Percentiles rank a stretch among this genome's conserved stretches.
phyloP scores from a whole-genome alignment of 2,113 vertebrate genomes.

The Neopipo cinnamomea region DNA sequence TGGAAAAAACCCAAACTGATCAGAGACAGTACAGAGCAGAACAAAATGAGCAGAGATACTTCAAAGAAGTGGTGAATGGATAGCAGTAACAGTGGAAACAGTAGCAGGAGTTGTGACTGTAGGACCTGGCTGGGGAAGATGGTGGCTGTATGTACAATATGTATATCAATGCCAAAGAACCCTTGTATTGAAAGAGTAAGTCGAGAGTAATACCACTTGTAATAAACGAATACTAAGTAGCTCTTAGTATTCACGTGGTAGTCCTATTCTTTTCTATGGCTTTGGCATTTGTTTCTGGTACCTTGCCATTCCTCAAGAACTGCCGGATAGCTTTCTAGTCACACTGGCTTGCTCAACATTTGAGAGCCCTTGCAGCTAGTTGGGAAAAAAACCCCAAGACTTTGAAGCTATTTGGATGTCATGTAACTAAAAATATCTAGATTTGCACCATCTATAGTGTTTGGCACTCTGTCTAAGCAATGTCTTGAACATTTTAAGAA shows the following conservation, averaged over 20 bases:
- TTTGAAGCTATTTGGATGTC: background rate
- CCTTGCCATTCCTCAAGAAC: background rate
- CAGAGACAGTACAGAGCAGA: background rate
- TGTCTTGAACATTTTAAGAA: background rate
- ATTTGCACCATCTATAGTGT: background rate
- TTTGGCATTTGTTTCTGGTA: background rate
- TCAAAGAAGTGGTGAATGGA: background rate
- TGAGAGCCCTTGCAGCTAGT: background rate
- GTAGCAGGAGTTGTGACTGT: background rate
- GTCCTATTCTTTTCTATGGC: background rate
- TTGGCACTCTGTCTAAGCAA: background rate
- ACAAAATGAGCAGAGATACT: background rate
- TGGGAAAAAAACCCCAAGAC: accelerated
- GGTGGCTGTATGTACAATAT: background rate
- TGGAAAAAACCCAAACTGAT: background rate
- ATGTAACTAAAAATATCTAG: background rate
- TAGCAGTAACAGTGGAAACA: background rate
- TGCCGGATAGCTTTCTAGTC: background rate
- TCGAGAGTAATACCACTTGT: background rate
- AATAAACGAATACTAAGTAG: background rate
- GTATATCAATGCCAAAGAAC: background rate
- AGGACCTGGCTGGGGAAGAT: background rate
- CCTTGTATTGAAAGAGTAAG: background rate
- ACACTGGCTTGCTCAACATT: background rate
- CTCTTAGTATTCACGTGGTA: background rate